Conservation (phyloP, 1,140 invertebrate genomes). For the Aricia agestis region DNA sequence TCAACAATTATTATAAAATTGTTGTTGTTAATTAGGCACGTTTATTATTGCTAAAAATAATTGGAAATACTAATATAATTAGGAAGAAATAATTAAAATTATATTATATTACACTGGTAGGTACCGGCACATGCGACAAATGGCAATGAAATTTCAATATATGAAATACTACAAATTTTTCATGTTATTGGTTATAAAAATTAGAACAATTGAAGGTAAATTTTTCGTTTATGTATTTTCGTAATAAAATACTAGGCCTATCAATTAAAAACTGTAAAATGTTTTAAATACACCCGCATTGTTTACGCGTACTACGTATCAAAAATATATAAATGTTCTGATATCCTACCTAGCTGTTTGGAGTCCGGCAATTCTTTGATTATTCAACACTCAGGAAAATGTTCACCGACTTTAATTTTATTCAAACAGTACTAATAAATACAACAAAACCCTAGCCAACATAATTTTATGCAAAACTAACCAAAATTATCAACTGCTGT, state of each 20-base stretch:
- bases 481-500: conserved; percentile 31
- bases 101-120: not conserved
- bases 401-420: conserved; percentile 50
- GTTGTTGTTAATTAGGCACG: too few species aligned
- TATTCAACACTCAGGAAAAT: conserved; percentile 65
- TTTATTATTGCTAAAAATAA: too few species aligned
- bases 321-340: not conserved
- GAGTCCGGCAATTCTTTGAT: conserved; percentile 29
- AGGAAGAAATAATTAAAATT: not conserved
- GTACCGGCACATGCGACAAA: not conserved
- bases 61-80: not conserved
- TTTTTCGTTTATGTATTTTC: not conserved
- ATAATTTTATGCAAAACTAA: conserved; percentile 49
- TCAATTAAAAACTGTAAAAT: conserved; percentile 4
- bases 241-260: not conserved
- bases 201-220: not conserved
- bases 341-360: conserved; percentile 42
- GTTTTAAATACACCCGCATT: conserved; percentile 23
- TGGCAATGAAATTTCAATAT: not conserved
- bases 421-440: conserved; percentile 55
- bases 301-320: conserved; percentile 12
- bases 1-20: too few species aligned
- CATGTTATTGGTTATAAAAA: not conserved
- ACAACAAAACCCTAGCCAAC: conserved; percentile 50
- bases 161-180: not conserved